A percentile compares a stretch with the other conserved stretches of the same genome.
phyloP scores from a whole-genome alignment of 2,113 vertebrate species.

The Pandion haliaetus region DNA sequence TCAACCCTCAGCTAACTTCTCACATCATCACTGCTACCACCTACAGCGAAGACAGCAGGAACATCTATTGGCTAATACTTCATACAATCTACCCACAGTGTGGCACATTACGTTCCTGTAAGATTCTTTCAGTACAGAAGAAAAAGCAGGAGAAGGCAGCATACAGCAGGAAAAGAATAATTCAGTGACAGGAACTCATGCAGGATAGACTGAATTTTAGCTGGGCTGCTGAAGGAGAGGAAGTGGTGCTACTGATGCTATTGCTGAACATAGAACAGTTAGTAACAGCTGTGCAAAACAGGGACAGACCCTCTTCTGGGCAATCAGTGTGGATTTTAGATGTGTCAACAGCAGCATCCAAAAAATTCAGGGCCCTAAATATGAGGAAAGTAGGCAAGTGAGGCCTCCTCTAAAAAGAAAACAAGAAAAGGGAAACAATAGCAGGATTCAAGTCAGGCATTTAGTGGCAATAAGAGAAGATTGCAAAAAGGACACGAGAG shows the following conservation, averaged over 20 bases:
- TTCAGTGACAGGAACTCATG: background rate
- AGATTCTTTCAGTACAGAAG: background rate
- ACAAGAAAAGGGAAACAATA: background rate
- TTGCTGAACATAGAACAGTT: background rate
- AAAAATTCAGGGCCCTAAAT: background rate
- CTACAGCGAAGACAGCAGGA: background rate
- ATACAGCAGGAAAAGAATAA: background rate
- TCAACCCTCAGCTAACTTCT: background rate
- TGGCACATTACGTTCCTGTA: background rate
- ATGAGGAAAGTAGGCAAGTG: background rate
- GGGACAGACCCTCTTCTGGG: background rate
- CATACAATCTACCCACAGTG: background rate
- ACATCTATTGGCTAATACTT: background rate
- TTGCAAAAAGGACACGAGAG: background rate
- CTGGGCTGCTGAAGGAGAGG: background rate
- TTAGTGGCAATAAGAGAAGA: background rate
- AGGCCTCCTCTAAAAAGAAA: background rate
- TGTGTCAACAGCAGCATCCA: background rate
- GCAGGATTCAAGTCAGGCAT: background rate
- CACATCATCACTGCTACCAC: background rate
- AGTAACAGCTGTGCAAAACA: background rate
- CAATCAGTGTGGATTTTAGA: background rate
- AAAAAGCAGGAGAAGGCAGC: background rate
- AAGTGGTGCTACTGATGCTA: background rate
- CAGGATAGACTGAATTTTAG: background rate